Evolutionary conservation across 2,888 invertebrate genomes (phyloP).

Genomic region (Rhaphigaster nebulosa): DNA sequence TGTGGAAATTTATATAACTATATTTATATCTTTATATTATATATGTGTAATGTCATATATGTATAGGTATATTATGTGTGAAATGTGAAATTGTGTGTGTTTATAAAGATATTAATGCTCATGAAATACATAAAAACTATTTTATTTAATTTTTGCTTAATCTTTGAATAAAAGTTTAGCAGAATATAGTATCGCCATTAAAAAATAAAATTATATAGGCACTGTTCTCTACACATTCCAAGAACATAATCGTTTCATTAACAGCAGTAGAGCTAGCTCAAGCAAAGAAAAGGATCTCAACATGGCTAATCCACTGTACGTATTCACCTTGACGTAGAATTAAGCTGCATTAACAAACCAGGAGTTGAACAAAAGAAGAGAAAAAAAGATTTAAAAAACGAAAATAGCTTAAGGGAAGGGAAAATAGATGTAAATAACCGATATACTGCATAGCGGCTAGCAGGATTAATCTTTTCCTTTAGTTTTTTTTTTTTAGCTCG

Average conservation of each 20-base stretch:
- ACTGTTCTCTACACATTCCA: neutral
- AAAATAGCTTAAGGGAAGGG: neutral
- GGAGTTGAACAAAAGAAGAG: neutral
- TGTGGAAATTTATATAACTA: too few species aligned
- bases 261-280: neutral
- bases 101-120: too few species aligned
- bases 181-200: too few species aligned
- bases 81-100: too few species aligned
- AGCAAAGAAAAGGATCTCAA: neutral
- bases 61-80: too few species aligned
- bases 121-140: too few species aligned
- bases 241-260: neutral
- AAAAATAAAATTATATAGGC: neutral
- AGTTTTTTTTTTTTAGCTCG: neutral
- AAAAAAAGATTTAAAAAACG: neutral
- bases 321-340: neutral
- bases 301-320: neutral
- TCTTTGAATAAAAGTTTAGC: too few species aligned
- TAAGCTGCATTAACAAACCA: neutral
- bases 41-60: too few species aligned
- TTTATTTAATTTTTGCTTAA: too few species aligned
- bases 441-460: constrained; percentile 30
- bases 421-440: constrained; percentile 23
- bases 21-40: too few species aligned
- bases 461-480: constrained; percentile 11